Evolutionary conservation across 2,888 invertebrate species (phyloP).

Genomic region (Chrysomela aeneicollis): DNA sequence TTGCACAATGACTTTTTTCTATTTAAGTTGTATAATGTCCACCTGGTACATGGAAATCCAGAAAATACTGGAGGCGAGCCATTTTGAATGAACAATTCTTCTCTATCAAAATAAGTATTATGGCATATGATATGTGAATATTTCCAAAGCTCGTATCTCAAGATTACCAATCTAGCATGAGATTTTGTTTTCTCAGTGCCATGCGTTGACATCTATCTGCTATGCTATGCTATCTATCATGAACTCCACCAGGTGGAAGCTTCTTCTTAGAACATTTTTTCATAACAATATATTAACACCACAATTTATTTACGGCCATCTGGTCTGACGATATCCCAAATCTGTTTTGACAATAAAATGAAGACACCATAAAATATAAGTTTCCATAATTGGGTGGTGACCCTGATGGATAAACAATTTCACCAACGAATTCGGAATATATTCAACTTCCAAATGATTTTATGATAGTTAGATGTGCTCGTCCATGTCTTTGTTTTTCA

Average conservation of each 20-base stretch:
- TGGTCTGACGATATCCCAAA: slow-evolving; percentile 29
- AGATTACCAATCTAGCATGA: not conserved
- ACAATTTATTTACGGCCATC: slow-evolving; percentile 38
- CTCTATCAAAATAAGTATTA: no score
- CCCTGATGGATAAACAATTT: not conserved
- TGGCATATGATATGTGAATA: no score
- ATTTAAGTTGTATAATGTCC: no score
- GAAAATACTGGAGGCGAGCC: no score
- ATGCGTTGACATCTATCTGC: slow-evolving; percentile 6
- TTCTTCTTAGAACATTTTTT: slow-evolving; percentile 31
- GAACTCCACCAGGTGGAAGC: slow-evolving; percentile 28
- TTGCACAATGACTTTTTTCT: no score
- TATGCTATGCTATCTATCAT: not conserved
- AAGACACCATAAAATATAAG: slow-evolving; percentile 24
- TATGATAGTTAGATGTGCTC: no score
- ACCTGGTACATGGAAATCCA: no score
- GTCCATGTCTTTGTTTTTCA: no score
- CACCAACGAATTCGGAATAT: no score
- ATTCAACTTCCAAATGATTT: no score
- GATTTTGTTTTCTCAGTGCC: not conserved
- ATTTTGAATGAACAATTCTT: no score
- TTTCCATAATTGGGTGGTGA: slow-evolving; percentile 27
- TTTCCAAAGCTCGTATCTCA: no score
- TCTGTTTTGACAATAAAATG: slow-evolving; percentile 38
- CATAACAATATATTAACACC: slow-evolving; percentile 42